Percentiles rank a stretch among this genome's conserved stretches.
Evolutionary conservation across 2,888 invertebrate species (phyloP).

Genomic region (Sycophila texana): DNA sequence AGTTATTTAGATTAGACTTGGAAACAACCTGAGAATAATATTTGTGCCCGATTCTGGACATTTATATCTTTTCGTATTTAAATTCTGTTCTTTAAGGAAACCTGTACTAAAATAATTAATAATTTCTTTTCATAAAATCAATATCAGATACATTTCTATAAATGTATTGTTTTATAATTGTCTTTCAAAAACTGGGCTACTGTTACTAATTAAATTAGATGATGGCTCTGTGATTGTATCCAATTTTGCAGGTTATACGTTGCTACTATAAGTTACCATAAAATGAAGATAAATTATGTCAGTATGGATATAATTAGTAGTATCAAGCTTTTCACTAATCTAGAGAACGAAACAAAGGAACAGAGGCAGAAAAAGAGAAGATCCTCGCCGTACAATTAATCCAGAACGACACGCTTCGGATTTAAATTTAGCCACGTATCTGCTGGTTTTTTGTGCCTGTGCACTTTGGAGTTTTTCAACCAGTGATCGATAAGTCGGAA

Average conservation of each 20-base stretch:
- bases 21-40: no score
- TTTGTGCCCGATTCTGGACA: not conserved
- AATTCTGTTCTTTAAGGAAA: no score
- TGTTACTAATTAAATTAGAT: no score
- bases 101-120: no score
- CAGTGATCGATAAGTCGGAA: constrained; percentile 35
- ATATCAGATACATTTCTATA: no score
- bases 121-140: no score
- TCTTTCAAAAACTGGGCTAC: no score
- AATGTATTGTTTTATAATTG: not conserved
- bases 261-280: constrained; percentile 29
- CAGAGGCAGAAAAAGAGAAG: not conserved
- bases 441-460: constrained; percentile 36
- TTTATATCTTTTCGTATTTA: no score
- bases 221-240: no score
- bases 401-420: constrained; percentile 9
- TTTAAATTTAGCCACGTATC: constrained; percentile 23
- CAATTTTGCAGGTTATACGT: no score
- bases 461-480: constrained; percentile 33
- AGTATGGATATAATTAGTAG: constrained; percentile 64
- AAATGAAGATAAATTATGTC: constrained; percentile 64
- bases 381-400: constrained; percentile 30
- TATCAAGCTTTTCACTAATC: constrained; percentile 50
- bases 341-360: not conserved
- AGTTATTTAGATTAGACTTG: no score